Base-by-base conservation (phyloP, 1,140 invertebrate genomes). In the Lepidurus arcticus region DNA sequence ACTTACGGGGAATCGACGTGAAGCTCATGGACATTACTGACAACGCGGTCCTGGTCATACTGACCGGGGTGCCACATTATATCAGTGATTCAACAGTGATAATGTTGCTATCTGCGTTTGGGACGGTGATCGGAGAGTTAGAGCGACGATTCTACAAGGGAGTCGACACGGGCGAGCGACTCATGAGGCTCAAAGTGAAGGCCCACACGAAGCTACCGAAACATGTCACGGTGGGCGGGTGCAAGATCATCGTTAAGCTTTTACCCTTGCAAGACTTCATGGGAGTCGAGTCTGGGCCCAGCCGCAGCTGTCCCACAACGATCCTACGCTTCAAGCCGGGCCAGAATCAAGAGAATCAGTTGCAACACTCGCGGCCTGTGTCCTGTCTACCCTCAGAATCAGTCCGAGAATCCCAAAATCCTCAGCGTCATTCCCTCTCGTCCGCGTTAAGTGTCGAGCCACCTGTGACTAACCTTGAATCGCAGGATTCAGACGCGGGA, bases 161-260 rank as follows among this genome's bases (percentile, higher is more conserved):
- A 6, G 83, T 86, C 10, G 85, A 86, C 80, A 86, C 85, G 13
- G 85, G 86, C 13, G 85, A 86, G 80, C 81, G 86, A 21, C 82
- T 86, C 42, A 82, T 85, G 13, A 80, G 85, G 34, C 76, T 86
- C 34, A 82, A 81, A 34, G 78, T 82, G 4, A 81, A 81, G 76
- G 79, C 80, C 43, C 81, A 82, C 73, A 80, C 80, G 42, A 84
- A 82, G 76, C 81, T 81, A 34, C 82, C 81, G 81, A 76, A 81
- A 82, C 74, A 81, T 76, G 81, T 84, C 44, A 82, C 82, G 65
- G 83, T 84, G 21, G 82, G 82, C 21, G 83, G 83, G 9, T 83
- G 82, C 78, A 80, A 21, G n/a, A 42, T 75, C 42, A 75, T 75
- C 11, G 43, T 76, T n/a, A 76, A 47, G 43, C 21, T 42, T 47